These are phyloP conservation scores for Bettongia penicillata DNA, from an alignment of 2,113 vertebrate genomes.

Conservation along the genomic window DNA sequence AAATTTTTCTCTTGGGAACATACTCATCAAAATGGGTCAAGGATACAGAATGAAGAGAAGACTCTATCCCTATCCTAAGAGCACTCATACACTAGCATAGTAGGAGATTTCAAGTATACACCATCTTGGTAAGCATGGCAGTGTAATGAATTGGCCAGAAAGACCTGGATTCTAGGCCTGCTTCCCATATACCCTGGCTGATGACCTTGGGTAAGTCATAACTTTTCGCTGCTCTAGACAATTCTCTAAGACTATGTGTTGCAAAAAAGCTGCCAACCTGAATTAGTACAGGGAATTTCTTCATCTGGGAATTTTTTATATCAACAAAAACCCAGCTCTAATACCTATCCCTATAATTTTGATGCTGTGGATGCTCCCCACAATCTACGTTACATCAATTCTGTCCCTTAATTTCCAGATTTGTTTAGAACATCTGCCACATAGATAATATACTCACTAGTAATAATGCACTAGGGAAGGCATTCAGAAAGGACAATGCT, in stretches of 20 bases:
- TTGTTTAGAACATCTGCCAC: background rate
- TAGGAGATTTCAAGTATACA: background rate
- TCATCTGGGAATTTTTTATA: background rate
- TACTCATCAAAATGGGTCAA: background rate
- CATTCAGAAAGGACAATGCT: background rate
- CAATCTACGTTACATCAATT: background rate
- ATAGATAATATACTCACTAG: background rate
- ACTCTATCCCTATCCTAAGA: background rate
- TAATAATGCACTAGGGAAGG: background rate
- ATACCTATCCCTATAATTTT: background rate
- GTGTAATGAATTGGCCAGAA: background rate
- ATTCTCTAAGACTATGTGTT: background rate
- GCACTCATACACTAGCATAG: background rate
- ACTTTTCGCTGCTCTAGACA: background rate
- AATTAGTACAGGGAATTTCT: background rate
- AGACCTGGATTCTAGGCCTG: background rate
- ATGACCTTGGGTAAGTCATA: background rate
- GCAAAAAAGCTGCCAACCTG: background rate
- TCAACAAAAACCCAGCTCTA: background rate
- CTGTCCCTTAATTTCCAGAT: background rate
- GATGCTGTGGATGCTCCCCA: background rate
- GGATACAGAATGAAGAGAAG: background rate
- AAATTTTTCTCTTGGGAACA: fast-evolving
- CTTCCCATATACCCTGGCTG: background rate
- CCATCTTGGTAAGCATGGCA: background rate